Evolutionary conservation across 1,140 invertebrate species (phyloP).

Genomic region (Plutomurus gul): DNA sequence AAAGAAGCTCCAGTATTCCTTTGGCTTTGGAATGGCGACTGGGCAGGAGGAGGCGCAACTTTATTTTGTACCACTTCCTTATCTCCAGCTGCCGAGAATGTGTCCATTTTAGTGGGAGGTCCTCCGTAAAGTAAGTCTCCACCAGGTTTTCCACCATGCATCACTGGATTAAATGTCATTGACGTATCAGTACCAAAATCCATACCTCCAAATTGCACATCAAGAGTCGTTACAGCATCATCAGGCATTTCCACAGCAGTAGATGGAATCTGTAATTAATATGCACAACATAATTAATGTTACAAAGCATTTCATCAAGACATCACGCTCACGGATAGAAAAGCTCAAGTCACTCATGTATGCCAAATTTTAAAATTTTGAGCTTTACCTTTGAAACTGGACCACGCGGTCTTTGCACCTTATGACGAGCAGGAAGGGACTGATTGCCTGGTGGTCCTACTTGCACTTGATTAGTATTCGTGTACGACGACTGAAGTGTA

Average conservation of each 20-base stretch:
- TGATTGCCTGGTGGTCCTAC: constrained; percentile 59
- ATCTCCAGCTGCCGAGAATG: constrained; percentile 37
- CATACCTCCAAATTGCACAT: constrained; percentile 91
- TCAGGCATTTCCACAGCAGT: constrained; percentile 94
- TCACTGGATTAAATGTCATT: constrained; percentile 49
- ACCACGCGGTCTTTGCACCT: constrained; percentile 62
- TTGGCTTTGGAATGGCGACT: constrained; percentile 49
- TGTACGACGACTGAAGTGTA: constrained; percentile 51
- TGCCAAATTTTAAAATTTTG: constrained; percentile 19
- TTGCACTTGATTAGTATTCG: constrained; percentile 49
- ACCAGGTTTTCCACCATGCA: constrained; percentile 42
- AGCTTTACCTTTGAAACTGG: constrained; percentile 79
- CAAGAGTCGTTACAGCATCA: constrained; percentile 79
- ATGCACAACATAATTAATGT: neutral
- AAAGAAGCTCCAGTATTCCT: constrained; percentile 32
- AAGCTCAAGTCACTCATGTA: too few species aligned
- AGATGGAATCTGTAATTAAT: constrained; percentile 74
- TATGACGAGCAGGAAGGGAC: constrained; percentile 55
- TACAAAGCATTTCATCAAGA: neutral
- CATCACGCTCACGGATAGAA: too few species aligned
- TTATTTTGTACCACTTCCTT: constrained; percentile 38
- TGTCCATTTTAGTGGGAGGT: constrained; percentile 37
- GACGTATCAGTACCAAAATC: constrained; percentile 66
- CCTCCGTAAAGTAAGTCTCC: constrained; percentile 48
- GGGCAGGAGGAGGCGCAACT: constrained; percentile 22